Evolutionary conservation across 2,797 vertebrate genomes (phyloP), one percentile per base, ranked within the genome.

Genomic region (Tokudaia tokunoshimensis): DNA sequence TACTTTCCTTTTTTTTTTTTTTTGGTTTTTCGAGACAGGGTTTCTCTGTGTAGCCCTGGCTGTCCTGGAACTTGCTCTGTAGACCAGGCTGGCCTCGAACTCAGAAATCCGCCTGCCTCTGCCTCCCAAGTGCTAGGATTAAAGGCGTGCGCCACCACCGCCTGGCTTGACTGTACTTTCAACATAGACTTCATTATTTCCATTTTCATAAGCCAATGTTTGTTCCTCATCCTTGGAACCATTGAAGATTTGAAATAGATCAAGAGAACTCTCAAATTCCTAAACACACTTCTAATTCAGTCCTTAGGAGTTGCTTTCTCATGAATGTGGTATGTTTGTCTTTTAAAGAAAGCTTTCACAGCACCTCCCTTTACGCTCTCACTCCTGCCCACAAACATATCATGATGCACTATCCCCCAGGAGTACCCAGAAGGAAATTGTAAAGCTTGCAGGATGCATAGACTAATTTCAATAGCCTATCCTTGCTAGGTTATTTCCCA

Each of bases 401-500:
- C 59, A 79, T 34, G n/a, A 91, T 94, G 74, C 88, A 8, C 61
- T 87, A 75, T 85, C 59, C 57, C 76, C 72, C 57, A 6, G 74
- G 96, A 97, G 52, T 96, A 22, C 22, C 44, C 86, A 83, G n/a
- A 96, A 97, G 76, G 52, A 95, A 96, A 93, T 50, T 94, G 41
- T 88, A 91, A 96, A 88, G 31, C 55, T 90, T 65, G 86, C 41
- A 92, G 87, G 70, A 96, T 82, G 41, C 88, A 93, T 85, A 91
- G 72, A 57, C 55, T 95, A 92, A 97, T 96, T 95, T 97, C 90
- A 92, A 55, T 41, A 31, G 24, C 85, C 78, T 91, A 75, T 96
- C 82, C 82, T 95, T 96, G 44, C 50, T 95, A 94, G 67, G 88
- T 94, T 83, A 96, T 94, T 95, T 96, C 67, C 75, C 95, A 96